A percentile compares a stretch with the other conserved stretches of the same genome.
Evolutionary conservation across 2,113 vertebrate species (phyloP).

Genomic region (Fregetta grallaria): DNA sequence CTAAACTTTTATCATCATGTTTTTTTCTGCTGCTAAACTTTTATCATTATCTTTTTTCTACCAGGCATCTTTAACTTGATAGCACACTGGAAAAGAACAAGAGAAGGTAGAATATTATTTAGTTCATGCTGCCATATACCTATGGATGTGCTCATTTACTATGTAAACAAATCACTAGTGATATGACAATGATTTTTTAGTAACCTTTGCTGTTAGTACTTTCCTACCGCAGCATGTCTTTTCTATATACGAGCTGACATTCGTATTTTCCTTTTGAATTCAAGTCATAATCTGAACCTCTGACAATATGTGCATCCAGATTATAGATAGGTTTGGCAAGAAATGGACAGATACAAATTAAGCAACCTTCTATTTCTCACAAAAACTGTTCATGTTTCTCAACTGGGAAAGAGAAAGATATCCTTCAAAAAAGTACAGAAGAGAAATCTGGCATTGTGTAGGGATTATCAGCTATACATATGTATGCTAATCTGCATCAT

Average conservation of each 20-base stretch:
- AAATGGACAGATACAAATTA: not conserved
- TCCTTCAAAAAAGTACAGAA: not conserved
- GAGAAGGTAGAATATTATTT: not conserved
- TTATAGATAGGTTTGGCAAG: not conserved
- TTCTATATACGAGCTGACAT: not conserved
- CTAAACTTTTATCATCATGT: not conserved
- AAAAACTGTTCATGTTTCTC: not conserved
- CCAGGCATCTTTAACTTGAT: not conserved
- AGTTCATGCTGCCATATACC: not conserved
- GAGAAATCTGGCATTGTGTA: not conserved
- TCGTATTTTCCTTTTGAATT: not conserved
- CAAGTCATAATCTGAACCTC: not conserved
- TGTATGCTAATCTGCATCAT: not conserved
- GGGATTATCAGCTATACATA: not conserved
- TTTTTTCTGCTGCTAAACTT: not conserved
- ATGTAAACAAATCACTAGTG: not conserved
- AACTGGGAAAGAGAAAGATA: not conserved
- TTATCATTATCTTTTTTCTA: not conserved
- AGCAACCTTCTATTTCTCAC: not conserved
- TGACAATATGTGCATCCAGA: not conserved
- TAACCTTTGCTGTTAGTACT: not conserved
- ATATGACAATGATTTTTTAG: not conserved
- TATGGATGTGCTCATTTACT: not conserved
- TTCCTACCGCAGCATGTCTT: not conserved
- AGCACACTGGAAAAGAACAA: not conserved